Conservation (phyloP, 2,888 invertebrate species). For the Drosophila anceps region DNA sequence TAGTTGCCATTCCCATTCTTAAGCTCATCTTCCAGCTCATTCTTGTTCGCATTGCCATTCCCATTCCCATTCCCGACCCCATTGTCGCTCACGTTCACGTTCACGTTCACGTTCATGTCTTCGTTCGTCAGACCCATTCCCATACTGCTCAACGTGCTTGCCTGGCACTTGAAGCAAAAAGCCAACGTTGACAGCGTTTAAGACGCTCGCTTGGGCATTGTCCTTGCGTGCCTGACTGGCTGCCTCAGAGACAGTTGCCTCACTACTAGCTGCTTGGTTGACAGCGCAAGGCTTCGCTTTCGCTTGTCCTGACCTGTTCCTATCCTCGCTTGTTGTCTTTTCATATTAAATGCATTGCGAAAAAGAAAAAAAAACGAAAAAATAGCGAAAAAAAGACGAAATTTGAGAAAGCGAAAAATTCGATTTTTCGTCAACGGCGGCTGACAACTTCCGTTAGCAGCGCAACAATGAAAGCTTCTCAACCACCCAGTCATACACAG, state of each 20-base stretch:
- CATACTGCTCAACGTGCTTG: conserved; percentile 36
- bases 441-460: conserved; percentile 73
- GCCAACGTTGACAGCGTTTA: conserved; percentile 82
- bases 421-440: conserved; percentile 69
- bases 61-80: background rate
- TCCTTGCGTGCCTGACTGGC: conserved; percentile 67
- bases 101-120: conserved; percentile 26
- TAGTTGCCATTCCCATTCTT: conserved; percentile 20
- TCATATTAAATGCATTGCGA: conserved; percentile 80
- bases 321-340: conserved; percentile 76
- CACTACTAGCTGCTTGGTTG: conserved; percentile 38
- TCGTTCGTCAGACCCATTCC: conserved; percentile 20
- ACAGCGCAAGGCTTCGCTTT: conserved; percentile 68
- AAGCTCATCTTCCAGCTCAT: conserved; percentile 10
- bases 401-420: conserved; percentile 47
- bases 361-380: conserved; percentile 13
- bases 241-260: conserved; percentile 17
- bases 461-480: conserved; percentile 46
- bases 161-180: conserved; percentile 77
- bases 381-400: conserved; percentile 6
- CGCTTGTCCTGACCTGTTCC: conserved; percentile 36
- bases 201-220: conserved; percentile 77
- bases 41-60: conserved; percentile 1
- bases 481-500: conserved; percentile 11
- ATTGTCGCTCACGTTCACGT: conserved; percentile 9